Conservation (phyloP, 2,113 vertebrate species). For the Epinephelus moara region DNA sequence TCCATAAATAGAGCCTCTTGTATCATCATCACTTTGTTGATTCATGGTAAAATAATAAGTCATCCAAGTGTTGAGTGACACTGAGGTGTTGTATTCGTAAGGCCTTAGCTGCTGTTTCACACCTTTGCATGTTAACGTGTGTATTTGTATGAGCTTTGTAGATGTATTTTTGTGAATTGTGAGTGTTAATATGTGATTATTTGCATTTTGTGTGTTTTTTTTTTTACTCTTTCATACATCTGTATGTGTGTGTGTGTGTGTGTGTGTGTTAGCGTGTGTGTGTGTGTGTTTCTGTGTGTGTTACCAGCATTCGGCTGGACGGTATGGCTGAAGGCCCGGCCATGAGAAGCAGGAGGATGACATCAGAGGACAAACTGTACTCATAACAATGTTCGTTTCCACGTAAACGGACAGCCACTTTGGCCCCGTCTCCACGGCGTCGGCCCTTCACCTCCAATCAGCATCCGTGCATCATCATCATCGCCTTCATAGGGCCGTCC, state of each 20-base stretch:
- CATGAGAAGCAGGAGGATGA: conserved; percentile 69
- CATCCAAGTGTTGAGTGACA: conserved; percentile 6
- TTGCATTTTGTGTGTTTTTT: background rate
- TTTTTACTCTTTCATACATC: background rate
- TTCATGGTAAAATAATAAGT: background rate
- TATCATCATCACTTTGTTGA: conserved; percentile 3
- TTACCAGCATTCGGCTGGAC: conserved; percentile 30
- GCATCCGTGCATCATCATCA: conserved; percentile 20
- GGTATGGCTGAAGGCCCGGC: conserved; percentile 59
- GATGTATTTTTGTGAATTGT: background rate
- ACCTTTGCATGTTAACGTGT: background rate
- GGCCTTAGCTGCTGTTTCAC: background rate
- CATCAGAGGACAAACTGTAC: conserved; percentile 84
- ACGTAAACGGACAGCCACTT: conserved; percentile 58
- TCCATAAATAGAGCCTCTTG: conserved; percentile 16
- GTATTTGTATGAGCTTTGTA: background rate
- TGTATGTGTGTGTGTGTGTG: conserved; percentile 14
- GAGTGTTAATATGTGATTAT: background rate
- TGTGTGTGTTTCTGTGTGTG: conserved; percentile 24
- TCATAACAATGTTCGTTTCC: conserved; percentile 80
- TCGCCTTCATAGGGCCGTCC: conserved; percentile 1
- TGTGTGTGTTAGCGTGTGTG: conserved; percentile 37
- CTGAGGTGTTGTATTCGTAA: background rate
- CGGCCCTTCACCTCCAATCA: conserved; percentile 54
- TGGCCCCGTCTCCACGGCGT: conserved; percentile 21